Base-by-base conservation (phyloP, 1,140 invertebrate genomes). In the Philopotamus ludificatus region DNA sequence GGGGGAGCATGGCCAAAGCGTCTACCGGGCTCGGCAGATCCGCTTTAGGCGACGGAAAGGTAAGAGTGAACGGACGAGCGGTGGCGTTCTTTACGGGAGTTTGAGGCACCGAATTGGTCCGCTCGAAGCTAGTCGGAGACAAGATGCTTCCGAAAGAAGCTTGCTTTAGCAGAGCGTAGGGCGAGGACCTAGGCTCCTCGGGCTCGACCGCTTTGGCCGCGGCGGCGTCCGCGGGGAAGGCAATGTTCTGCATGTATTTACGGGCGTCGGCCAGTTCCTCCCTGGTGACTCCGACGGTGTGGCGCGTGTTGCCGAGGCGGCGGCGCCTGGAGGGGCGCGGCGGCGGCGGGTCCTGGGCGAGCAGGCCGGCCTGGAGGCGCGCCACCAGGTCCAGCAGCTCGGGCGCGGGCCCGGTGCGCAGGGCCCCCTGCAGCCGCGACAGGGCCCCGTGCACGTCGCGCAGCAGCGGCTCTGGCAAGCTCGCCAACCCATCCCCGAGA, bases 381-480 rank as follows among this genome's bases (percentile, higher is more conserved):
- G 86, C 87, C 15, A 93, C 91, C 0, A 94, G 79, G 10, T 85
- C 81, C 10, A 93, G 79, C 0, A 94, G 76, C 66, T 77, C 76
- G 25, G 77, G 79, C 23, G 83, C 81, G 23, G 81, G 77, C 22
- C 81, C 77, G 10, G 81, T 80, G 26, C 85, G 84, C 9, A 94
- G 77, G 0, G 89, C 90, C 26, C 84, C 83, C 65, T 89, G 85
- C 9, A 95, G 80, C 57, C 88, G 84, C 18, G 83, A 83, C 2
- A 95, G 77, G 0, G 91, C 91, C 44, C 84, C 85, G 68, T 90
- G 87, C 9, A 95, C 91, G 73, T 94, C 91, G 1, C 84, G 84
- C 20, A 93, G 81, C 0, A 93, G 81, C 70, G 82, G 82, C 54
- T 75, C 77, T 18, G 65, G 58, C 21, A 68, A 54, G 12, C 73